Conservation (phyloP, 2,888 invertebrate species). For the Pandemis corylana region DNA sequence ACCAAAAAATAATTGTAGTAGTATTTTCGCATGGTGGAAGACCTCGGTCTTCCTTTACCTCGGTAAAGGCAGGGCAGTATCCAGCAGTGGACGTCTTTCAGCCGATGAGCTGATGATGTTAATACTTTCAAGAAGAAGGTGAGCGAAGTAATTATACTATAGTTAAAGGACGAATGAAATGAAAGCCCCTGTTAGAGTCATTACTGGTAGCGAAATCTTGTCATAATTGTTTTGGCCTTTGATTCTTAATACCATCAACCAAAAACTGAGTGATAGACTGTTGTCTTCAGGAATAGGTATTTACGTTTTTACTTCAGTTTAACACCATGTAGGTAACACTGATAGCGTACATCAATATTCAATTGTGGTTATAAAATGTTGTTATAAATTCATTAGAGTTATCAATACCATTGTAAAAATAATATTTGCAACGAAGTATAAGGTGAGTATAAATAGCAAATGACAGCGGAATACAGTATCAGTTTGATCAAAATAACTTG, state of each 20-base stretch:
- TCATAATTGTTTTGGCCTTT: too few relatives aligned
- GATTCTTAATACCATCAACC: not conserved
- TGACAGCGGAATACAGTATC: conserved; percentile 1
- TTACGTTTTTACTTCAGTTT: not conserved
- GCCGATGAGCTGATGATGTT: too few relatives aligned
- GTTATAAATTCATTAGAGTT: conserved; percentile 19
- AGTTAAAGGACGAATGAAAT: too few relatives aligned
- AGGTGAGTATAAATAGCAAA: conserved; percentile 29
- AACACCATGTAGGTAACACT: not conserved
- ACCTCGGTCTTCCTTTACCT: too few relatives aligned
- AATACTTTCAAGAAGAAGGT: too few relatives aligned
- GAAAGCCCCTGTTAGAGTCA: too few relatives aligned
- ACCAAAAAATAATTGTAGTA: too few relatives aligned
- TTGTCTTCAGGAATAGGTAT: not conserved
- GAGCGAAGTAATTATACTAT: too few relatives aligned
- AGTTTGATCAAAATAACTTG: conserved; percentile 36
- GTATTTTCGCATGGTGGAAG: too few relatives aligned
- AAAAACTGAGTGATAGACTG: not conserved
- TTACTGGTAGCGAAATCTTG: too few relatives aligned
- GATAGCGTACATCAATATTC: not conserved
- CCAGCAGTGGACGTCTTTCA: too few relatives aligned
- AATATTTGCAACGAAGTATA: conserved; percentile 19
- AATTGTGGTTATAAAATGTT: conserved; percentile 26
- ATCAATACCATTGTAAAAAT: conserved; percentile 27
- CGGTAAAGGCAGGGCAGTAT: too few relatives aligned